Evolutionary conservation across 2,888 invertebrate species (phyloP).

Genomic region (Euclidia mi): DNA sequence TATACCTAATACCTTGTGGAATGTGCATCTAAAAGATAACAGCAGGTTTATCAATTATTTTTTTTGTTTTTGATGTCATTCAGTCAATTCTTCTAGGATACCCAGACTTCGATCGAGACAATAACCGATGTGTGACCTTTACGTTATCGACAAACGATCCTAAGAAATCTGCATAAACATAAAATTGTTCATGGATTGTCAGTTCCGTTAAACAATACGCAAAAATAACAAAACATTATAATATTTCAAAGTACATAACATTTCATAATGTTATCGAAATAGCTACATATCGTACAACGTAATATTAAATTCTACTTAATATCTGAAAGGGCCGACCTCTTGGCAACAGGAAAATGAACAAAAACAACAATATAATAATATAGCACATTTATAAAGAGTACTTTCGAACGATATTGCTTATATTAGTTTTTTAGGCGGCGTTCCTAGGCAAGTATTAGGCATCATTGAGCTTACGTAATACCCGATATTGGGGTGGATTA

Average conservation of each 20-base stretch:
- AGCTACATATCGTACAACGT: background rate
- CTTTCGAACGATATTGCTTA: slow-evolving; percentile 44
- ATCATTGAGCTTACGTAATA: slow-evolving; percentile 40
- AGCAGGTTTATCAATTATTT: too few species aligned
- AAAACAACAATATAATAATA: slow-evolving; percentile 42
- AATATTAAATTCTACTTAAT: slow-evolving; percentile 26
- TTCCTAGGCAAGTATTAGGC: slow-evolving; percentile 34
- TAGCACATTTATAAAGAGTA: slow-evolving; percentile 36
- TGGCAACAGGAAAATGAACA: slow-evolving; percentile 16
- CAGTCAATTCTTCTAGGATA: too few species aligned
- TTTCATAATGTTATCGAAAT: slow-evolving; percentile 5
- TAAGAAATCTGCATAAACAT: too few species aligned
- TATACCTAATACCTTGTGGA: too few species aligned
- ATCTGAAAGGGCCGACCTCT: slow-evolving; percentile 24
- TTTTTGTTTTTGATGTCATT: too few species aligned
- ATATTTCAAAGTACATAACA: background rate
- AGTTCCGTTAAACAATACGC: too few species aligned
- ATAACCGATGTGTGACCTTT: too few species aligned
- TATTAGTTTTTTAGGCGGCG: slow-evolving; percentile 45
- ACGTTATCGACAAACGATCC: too few species aligned
- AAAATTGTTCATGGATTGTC: too few species aligned
- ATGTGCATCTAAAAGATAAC: too few species aligned
- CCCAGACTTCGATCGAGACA: too few species aligned
- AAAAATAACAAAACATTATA: too few species aligned
- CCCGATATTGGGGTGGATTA: slow-evolving; percentile 36